Base-by-base conservation (phyloP, 53 echinoderm and acorn worm species). In the Echinometra lucunter region DNA sequence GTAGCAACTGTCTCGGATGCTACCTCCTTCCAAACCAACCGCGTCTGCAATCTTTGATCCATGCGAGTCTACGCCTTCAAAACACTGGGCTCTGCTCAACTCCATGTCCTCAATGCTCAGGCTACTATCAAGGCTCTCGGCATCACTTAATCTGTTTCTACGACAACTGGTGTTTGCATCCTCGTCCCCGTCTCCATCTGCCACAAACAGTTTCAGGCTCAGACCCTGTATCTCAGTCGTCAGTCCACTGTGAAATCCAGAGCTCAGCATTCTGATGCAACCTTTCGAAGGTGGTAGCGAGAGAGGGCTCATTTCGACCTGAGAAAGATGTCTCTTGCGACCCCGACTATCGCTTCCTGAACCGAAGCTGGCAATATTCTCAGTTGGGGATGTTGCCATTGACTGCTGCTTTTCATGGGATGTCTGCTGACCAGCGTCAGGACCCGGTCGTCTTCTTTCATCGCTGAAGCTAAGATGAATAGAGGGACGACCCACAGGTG, bases 241-340 rank as follows among this genome's bases (percentile, higher is more conserved):
- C 58, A 94, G 45, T 1, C 94, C 94, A 16, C 58, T 94, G 44
- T 83, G 94, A 4, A 32, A 60, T 23, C 94, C 94, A 11, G 87
- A 94, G 3, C 34, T 37, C 12, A 45, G 44, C 83, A 94, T 57
- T 13, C 45, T 83, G 27, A 94, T 1, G 94, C 85, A 67, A 21
- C 60, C 94, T 45, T 38, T 66, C 12, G 15, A 12, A 21, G 66
- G 27, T 3, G 25, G 83, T 1, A 74, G 32, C 32, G 81, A 57
- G 1, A 90, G 44, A 7, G 97, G 96, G 89, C 97, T 97, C 91
- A 94, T 96, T 37, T 94, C 95, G 12, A 95, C 95, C 44, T 95
- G 55, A 0, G 95, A 94, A 60, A 93, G 95, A 45, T 47, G 94
- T 13, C 97, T 89, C 56, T 97, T 97, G 15, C 94, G 80, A 5